Evolutionary conservation across 1,140 invertebrate genomes (phyloP), one percentile per base, ranked within the genome.

Genomic region (Pachyrhynchus sulphureomaculatus): DNA sequence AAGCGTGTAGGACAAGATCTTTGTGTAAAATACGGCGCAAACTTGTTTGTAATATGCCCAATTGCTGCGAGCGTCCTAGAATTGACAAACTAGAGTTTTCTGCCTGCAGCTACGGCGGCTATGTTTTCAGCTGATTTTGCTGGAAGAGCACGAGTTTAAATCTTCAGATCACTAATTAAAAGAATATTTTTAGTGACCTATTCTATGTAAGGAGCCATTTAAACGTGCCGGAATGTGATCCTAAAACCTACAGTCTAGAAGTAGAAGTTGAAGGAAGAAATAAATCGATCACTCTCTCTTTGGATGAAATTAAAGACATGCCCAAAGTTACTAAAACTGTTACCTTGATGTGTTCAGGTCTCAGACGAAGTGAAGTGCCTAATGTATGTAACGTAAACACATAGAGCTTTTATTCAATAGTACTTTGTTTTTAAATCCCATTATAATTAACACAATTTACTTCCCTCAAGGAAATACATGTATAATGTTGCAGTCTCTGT

Each of bases 301-400:
- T 94, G 4, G 74, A 88, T 5, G 84, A 93, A 23, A 76, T 98
- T 18, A 88, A 89, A 85, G 89, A 66, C 89, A 92, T 77, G 83
- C 86, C 26, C 3, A 88, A 88, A 66, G 80, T 87, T 59, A 84
- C 84, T 0, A 79, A 98, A 1, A 88, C 86, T 1, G 88, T 90
- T 20, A 85, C 92, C 12, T 81, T 98, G 39, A 95, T 96, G 87
- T 99, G 96, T 79, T 93, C 94, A 21, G 96, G 96, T 23, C 99
- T 99, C 78, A 79, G 96, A 45, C 83, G 96, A 61, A 89, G 88
- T 61, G 95, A 98, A 80, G 96, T 99, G 94, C 84, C 86, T 44
- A 75, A 86, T 75, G 86, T 89, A 75, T 29, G 21, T 4, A 32
- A 32, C 5, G 18, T 8, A 8, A 20, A 49, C 37, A 52, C 4